phyloP scores from a whole-genome alignment of 35 echinoderm and acorn worm species.

The Hemicentrotus pulcherrimus region DNA sequence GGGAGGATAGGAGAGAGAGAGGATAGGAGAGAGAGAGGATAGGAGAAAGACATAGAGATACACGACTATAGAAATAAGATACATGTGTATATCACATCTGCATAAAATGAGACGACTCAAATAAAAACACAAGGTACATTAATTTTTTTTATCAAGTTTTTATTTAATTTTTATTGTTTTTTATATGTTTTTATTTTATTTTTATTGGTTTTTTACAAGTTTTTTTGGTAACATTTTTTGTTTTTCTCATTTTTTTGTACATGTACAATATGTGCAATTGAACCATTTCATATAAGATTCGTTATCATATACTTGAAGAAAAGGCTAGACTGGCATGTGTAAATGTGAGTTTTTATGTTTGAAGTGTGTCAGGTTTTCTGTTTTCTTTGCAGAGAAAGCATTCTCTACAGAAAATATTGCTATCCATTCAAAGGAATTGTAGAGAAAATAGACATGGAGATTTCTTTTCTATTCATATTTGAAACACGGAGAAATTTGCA shows the following conservation, averaged over 20 bases:
- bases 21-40: too few relatives aligned
- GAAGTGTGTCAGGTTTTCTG: too few relatives aligned
- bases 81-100: neutral
- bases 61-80: too few relatives aligned
- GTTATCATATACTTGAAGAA: conserved; percentile 2
- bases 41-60: too few relatives aligned
- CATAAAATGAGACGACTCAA: neutral
- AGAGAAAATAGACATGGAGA: conserved; percentile 18
- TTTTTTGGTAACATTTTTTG: conserved; percentile 36
- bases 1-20: too few relatives aligned
- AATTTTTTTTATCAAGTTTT: neutral
- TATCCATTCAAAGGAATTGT: conserved; percentile 4
- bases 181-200: conserved; percentile 6
- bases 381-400: neutral
- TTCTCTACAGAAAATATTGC: conserved; percentile 4
- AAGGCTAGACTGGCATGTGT: conserved; percentile 37
- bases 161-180: conserved; percentile 23
- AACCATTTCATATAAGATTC: neutral
- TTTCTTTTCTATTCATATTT: neutral
- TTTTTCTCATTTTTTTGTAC: conserved; percentile 44
- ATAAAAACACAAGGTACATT: neutral
- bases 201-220: conserved; percentile 50
- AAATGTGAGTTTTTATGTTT: conserved; percentile 4
- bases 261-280: conserved; percentile 51
- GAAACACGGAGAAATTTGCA: neutral